These are phyloP conservation scores for Serinus canaria DNA, from an alignment of 2,113 vertebrate genomes.

Conservation along the genomic window DNA sequence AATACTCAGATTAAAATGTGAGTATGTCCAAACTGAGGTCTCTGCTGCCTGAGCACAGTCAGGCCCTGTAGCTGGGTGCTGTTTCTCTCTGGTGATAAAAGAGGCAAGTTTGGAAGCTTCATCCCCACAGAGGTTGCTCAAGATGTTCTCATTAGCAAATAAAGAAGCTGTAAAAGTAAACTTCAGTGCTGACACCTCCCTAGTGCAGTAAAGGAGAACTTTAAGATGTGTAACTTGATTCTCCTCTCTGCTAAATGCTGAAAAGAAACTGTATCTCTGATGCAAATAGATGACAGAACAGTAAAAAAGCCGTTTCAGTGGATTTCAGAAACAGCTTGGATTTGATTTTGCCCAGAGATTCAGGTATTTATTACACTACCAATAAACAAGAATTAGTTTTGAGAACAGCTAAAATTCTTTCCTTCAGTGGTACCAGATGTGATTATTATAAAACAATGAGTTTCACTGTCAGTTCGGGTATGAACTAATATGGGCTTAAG, in stretches of 20 bases:
- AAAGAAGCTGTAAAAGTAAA: background rate
- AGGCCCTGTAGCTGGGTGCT: background rate
- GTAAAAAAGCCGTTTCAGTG: background rate
- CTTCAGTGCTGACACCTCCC: background rate
- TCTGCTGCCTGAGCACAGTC: background rate
- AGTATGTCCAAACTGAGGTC: background rate
- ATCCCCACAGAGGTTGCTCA: background rate
- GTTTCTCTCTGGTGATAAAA: background rate
- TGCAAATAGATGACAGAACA: background rate
- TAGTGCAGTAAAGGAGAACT: background rate
- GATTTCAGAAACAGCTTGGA: background rate
- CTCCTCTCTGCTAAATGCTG: background rate
- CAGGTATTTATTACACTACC: background rate
- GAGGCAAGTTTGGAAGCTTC: background rate
- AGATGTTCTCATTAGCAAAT: background rate
- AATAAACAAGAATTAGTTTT: background rate
- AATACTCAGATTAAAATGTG: background rate
- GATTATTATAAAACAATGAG: background rate
- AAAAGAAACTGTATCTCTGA: background rate
- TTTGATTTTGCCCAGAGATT: background rate
- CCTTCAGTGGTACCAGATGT: background rate
- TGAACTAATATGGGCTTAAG: background rate
- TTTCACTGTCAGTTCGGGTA: background rate
- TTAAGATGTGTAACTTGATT: background rate
- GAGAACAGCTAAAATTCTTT: background rate